A percentile compares a stretch with the other conserved stretches of the same genome.
Evolutionary conservation across 2,888 invertebrate species (phyloP).

Genomic region (Hirtodrosophila trivittata): DNA sequence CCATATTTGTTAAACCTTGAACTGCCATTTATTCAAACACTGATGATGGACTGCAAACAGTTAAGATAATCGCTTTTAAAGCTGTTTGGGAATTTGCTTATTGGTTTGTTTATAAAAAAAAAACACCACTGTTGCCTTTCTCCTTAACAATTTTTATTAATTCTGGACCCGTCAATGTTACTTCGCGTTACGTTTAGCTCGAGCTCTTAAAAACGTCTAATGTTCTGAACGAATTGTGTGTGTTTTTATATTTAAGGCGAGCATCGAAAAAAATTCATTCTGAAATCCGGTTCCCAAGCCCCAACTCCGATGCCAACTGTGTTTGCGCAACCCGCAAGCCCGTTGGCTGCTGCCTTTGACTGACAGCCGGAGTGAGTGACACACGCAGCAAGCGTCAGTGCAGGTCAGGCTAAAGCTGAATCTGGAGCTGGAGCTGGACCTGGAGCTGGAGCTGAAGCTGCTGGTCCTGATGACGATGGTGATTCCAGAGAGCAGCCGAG

Average conservation of each 20-base stretch:
- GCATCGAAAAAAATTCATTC: conserved; percentile 34
- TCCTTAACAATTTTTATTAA: no score
- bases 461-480: conserved; percentile 12
- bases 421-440: conserved; percentile 12
- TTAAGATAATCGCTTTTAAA: no score
- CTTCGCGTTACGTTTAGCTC: conserved; percentile 46
- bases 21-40: conserved; percentile 45
- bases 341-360: conserved; percentile 31
- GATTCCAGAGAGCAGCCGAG: conserved; percentile 27
- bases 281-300: conserved; percentile 69
- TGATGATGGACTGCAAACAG: background rate
- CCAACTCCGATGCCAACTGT: conserved; percentile 59
- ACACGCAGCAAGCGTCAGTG: conserved; percentile 47
- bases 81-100: background rate
- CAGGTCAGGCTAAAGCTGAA: conserved; percentile 52
- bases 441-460: conserved; percentile 11
- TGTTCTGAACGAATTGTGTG: conserved; percentile 56
- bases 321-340: conserved; percentile 25
- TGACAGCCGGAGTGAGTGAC: conserved; percentile 58
- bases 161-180: conserved; percentile 4
- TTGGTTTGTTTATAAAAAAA: no score
- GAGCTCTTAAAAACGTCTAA: conserved; percentile 74
- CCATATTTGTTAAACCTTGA: conserved; percentile 44
- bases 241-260: conserved; percentile 74
- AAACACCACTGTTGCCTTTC: background rate